Conservation (phyloP, 2,797 vertebrate genomes). For the Thamnophis elegans region DNA sequence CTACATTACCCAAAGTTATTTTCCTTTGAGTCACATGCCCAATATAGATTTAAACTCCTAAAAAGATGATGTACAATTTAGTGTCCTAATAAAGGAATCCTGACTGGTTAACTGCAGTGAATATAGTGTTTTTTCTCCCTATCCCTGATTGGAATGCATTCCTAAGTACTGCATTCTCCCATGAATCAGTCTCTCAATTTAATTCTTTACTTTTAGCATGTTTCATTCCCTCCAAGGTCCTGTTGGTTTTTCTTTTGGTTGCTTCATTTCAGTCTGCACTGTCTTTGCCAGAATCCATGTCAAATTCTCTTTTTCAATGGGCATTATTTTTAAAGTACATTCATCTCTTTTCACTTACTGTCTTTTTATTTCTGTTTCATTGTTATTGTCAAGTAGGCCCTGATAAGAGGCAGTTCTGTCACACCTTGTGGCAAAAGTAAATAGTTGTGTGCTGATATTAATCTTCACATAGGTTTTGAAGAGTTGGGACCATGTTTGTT, state of each 20-base stretch:
- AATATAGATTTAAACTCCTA: not conserved
- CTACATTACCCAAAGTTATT: not conserved
- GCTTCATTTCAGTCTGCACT: not conserved
- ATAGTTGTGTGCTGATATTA: not conserved
- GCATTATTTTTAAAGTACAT: not conserved
- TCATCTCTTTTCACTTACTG: not conserved
- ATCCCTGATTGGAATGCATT: not conserved
- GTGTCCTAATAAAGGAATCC: not conserved
- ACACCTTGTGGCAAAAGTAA: not conserved
- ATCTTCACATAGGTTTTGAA: not conserved
- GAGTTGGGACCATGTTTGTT: not conserved
- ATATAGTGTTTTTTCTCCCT: fast-evolving
- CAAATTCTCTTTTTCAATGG: not conserved
- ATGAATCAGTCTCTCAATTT: not conserved
- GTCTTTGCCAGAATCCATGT: not conserved
- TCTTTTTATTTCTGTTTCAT: not conserved
- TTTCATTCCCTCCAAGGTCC: not conserved
- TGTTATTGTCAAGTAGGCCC: not conserved
- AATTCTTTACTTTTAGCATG: not conserved
- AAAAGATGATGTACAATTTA: not conserved
- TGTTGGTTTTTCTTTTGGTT: not conserved
- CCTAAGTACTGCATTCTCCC: not conserved
- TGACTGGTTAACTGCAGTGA: not conserved
- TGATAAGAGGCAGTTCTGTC: not conserved
- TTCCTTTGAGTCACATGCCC: not conserved